These are phyloP conservation scores for Chloroclysta siterata DNA, from an alignment of 2,888 invertebrate genomes.

Conservation along the genomic window DNA sequence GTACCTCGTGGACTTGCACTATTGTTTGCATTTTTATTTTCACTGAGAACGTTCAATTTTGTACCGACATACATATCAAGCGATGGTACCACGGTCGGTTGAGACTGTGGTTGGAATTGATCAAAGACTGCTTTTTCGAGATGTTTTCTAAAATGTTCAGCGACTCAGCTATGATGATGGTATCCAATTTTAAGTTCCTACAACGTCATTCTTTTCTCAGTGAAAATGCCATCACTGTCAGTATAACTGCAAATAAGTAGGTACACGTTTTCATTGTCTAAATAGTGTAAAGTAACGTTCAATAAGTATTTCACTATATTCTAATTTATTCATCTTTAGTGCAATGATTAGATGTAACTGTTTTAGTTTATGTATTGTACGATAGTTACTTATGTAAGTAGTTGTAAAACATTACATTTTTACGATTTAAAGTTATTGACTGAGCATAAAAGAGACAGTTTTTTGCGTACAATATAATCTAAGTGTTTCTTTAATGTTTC, in stretches of 20 bases:
- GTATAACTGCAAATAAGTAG: slow-evolving; percentile 57
- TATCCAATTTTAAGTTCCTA: slow-evolving; percentile 61
- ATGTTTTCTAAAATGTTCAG: slow-evolving; percentile 58
- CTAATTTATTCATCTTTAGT: slow-evolving; percentile 84
- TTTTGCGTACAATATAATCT: slow-evolving; percentile 69
- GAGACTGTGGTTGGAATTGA: slow-evolving; percentile 77
- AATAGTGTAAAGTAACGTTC: slow-evolving; percentile 55
- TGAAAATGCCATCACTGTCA: slow-evolving; percentile 49
- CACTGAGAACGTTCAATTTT: slow-evolving; percentile 47
- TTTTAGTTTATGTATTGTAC: slow-evolving; percentile 73
- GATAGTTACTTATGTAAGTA: slow-evolving; percentile 69
- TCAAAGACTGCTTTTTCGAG: slow-evolving; percentile 77
- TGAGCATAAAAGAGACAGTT: slow-evolving; percentile 71
- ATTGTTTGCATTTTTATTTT: slow-evolving; percentile 53
- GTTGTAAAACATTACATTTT: slow-evolving; percentile 69
- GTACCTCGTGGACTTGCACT: slow-evolving; percentile 60
- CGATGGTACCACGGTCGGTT: slow-evolving; percentile 50
- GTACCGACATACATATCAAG: slow-evolving; percentile 70
- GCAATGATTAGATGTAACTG: slow-evolving; percentile 83
- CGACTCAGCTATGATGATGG: slow-evolving; percentile 50
- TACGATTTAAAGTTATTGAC: slow-evolving; percentile 75
- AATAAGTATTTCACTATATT: slow-evolving; percentile 67
- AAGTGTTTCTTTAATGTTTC: slow-evolving; percentile 63
- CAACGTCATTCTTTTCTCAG: slow-evolving; percentile 44
- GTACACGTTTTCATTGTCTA: slow-evolving; percentile 55